Evolutionary conservation across 1,140 invertebrate species (phyloP).

Genomic region (Drosophila simulans): DNA sequence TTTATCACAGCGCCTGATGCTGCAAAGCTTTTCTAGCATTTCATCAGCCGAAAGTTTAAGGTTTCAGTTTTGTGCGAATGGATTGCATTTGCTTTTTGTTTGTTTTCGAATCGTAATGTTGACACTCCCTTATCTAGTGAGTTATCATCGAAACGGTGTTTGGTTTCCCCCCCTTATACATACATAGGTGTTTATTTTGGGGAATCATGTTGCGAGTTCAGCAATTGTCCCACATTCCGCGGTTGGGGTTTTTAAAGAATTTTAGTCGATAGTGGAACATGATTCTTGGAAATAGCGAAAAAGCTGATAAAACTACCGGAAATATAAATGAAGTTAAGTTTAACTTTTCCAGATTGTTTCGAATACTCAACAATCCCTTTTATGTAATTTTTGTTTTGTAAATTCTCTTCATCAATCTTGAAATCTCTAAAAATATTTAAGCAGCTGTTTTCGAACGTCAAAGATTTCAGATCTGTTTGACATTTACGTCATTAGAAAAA

Average conservation of each 20-base stretch:
- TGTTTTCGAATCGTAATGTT: slow-evolving; percentile 1
- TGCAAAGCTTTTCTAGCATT: slow-evolving; percentile 52
- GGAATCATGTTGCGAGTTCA: background rate
- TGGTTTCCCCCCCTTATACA: too few relatives aligned
- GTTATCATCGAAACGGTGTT: background rate
- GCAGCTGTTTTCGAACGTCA: slow-evolving; percentile 23
- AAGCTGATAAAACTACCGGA: slow-evolving; percentile 2
- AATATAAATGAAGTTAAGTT: background rate
- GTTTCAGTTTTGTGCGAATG: background rate
- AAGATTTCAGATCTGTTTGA: slow-evolving; percentile 5
- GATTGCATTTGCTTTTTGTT: slow-evolving; percentile 22
- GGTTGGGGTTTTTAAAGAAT: slow-evolving; percentile 7
- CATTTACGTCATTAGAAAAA: slow-evolving; percentile 33
- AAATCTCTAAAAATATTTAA: slow-evolving; percentile 37
- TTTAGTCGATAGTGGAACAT: slow-evolving; percentile 15
- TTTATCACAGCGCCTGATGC: slow-evolving; percentile 25
- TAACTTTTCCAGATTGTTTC: background rate
- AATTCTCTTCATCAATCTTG: background rate
- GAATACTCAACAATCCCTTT: background rate
- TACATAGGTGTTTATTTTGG: slow-evolving; percentile 9
- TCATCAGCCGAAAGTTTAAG: slow-evolving; percentile 53
- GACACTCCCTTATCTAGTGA: slow-evolving; percentile 13
- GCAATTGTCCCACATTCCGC: background rate
- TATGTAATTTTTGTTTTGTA: background rate
- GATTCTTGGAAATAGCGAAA: slow-evolving; percentile 9